These are phyloP conservation scores for Heterodera carotae DNA, from an alignment of 1,140 invertebrate species.

Conservation along the genomic window DNA sequence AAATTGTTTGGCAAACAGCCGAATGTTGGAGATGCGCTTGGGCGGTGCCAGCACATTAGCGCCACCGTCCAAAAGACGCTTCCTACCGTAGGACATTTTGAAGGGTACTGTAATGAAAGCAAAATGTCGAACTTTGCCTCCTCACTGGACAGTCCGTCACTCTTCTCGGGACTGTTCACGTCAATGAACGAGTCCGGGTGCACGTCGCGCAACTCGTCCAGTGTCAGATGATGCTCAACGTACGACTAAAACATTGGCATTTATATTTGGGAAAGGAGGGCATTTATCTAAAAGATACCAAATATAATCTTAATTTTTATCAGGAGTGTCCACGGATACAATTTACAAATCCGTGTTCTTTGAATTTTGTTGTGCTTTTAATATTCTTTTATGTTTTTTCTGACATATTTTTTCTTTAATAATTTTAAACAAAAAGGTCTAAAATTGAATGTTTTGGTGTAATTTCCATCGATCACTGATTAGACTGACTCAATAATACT, in stretches of 20 bases:
- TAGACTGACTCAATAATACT: no score
- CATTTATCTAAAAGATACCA: no score
- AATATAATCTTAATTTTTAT: no score
- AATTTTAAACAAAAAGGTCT: no score
- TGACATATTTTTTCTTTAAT: no score
- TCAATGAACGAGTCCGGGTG: slow-evolving; percentile 64
- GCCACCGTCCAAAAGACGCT: slow-evolving; percentile 61
- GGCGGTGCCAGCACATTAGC: slow-evolving; percentile 52
- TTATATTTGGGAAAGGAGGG: neutral
- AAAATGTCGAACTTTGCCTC: slow-evolving; percentile 52
- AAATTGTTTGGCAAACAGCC: slow-evolving; percentile 58
- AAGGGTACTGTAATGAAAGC: slow-evolving; percentile 15
- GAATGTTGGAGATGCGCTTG: slow-evolving; percentile 49
- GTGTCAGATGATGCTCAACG: slow-evolving; percentile 55
- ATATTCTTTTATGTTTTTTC: no score
- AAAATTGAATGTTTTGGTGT: no score
- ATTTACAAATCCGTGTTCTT: no score
- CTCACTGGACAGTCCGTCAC: slow-evolving; percentile 56
- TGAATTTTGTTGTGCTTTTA: no score
- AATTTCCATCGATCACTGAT: no score
- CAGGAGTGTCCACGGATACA: no score
- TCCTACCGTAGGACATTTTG: slow-evolving; percentile 40
- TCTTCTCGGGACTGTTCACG: slow-evolving; percentile 54
- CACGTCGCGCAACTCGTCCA: slow-evolving; percentile 57
- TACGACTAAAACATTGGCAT: slow-evolving; percentile 29